A percentile compares a stretch with the other conserved stretches of the same genome.
phyloP scores from a whole-genome alignment of 2,888 invertebrate genomes.

The Himalopsyche anomala region DNA sequence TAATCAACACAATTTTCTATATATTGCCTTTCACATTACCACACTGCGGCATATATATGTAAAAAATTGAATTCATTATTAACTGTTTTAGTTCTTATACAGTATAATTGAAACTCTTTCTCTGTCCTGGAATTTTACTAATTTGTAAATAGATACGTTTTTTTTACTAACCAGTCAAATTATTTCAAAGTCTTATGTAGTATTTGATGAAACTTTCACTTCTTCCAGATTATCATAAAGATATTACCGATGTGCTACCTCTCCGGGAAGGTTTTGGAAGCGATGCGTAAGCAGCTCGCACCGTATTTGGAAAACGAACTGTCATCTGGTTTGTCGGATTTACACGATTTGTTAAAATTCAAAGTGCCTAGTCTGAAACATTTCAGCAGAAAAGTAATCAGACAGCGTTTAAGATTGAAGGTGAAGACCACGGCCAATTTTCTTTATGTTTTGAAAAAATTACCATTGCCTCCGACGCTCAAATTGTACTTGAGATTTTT shows the following conservation, averaged over 20 bases:
- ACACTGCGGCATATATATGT: too few species aligned
- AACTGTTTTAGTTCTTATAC: neutral
- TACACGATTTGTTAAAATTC: slow-evolving; percentile 53
- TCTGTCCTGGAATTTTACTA: too few species aligned
- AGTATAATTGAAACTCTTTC: too few species aligned
- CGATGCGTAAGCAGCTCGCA: slow-evolving; percentile 55
- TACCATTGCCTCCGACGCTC: slow-evolving; percentile 59
- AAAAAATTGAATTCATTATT: neutral
- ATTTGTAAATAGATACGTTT: too few species aligned
- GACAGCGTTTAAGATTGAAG: slow-evolving; percentile 52
- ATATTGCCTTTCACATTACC: too few species aligned
- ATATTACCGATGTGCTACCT: slow-evolving; percentile 62
- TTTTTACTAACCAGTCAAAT: too few species aligned
- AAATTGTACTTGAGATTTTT: slow-evolving; percentile 62
- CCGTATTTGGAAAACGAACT: slow-evolving; percentile 48
- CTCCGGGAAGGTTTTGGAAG: slow-evolving; percentile 50
- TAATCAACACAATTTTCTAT: too few species aligned
- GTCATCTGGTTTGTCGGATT: slow-evolving; percentile 35
- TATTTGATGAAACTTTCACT: neutral
- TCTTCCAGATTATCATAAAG: slow-evolving; percentile 60
- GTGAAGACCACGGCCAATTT: slow-evolving; percentile 58
- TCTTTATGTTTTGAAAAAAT: slow-evolving; percentile 54
- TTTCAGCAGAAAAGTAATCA: slow-evolving; percentile 58
- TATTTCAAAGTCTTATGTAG: too few species aligned
- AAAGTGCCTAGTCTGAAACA: slow-evolving; percentile 60